These are phyloP conservation scores for Diadromus collaris DNA, from an alignment of 2,888 invertebrate species.

Conservation along the genomic window DNA sequence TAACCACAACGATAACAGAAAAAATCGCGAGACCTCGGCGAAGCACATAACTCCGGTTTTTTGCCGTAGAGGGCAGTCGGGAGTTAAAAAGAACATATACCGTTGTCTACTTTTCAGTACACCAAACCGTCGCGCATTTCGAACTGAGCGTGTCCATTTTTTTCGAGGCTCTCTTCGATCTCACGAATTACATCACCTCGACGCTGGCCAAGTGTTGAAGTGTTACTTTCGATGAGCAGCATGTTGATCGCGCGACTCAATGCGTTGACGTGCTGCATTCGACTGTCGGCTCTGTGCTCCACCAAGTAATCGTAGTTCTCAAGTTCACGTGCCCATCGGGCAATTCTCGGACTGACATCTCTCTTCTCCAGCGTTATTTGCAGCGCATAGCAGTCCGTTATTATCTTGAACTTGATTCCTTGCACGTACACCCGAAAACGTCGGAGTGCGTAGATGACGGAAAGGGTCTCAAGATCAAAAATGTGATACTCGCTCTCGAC, in stretches of 20 bases:
- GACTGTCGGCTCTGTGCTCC: constrained; percentile 62
- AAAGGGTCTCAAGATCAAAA: constrained; percentile 72
- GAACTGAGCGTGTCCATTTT: constrained; percentile 42
- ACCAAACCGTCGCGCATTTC: constrained; percentile 63
- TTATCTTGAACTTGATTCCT: constrained; percentile 68
- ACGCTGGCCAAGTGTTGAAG: constrained; percentile 57
- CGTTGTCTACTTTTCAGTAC: constrained; percentile 51
- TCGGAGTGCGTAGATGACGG: constrained; percentile 63
- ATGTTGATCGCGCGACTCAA: constrained; percentile 56
- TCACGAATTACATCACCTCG: constrained; percentile 42
- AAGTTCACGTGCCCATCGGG: constrained; percentile 67
- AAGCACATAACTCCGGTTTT: too few relatives aligned
- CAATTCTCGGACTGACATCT: constrained; percentile 69
- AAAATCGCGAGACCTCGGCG: too few relatives aligned
- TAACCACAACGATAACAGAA: constrained; percentile 64
- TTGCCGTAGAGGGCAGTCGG: too few relatives aligned
- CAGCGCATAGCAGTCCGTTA: constrained; percentile 70
- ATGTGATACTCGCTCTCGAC: constrained; percentile 71
- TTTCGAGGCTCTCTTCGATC: constrained; percentile 34
- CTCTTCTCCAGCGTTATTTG: constrained; percentile 68
- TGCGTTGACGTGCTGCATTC: constrained; percentile 70
- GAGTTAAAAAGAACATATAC: too few relatives aligned
- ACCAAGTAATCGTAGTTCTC: constrained; percentile 65
- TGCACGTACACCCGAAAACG: constrained; percentile 67
- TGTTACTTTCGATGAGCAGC: constrained; percentile 55